Evolutionary conservation across 2,797 vertebrate genomes (phyloP), one percentile per base, ranked within the genome.

Genomic region (Tragopan temminckii): DNA sequence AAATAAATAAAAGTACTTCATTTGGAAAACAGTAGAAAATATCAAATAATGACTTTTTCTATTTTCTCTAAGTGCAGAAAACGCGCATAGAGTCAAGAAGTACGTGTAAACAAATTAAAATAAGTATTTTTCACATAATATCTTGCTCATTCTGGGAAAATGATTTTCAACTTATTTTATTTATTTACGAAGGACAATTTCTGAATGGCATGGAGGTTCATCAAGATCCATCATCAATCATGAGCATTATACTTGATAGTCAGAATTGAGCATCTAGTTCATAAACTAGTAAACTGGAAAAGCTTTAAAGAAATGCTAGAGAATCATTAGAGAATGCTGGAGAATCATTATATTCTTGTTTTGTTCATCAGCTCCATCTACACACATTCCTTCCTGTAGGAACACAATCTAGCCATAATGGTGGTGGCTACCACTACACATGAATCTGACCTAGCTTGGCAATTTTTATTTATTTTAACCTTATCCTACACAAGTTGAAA

Each of bases 1-100:
- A 64, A 7, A 0, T 0, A 29, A 15, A 45, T n/a, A 46, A 29
- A 68, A 80, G 4, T 11, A 9, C 2, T 38, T 7, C 19, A 5
- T 64, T 62, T 80, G n/a, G 42, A 63, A 91, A 90, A 43, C 10
- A 80, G 2, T 1, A 57, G 45, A 42, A 5, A 4, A 1, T 24
- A 78, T 40, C 33, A 70, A 10, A 24, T 17, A 66, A 52, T 36
- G 1, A 18, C 50, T 75, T 84, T 61, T 59, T 23, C 1, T 0
- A 55, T 4, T 55, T 94, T 85, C 42, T 82, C 2, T 25, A 89
- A 70, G 14, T 43, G 13, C 11, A 31, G 27, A 70, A 66, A 89
- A n/a, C 9, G 53, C 1, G 3, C 11, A 33, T 38, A 57, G 24
- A 85, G 86, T 59, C 5, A 50, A 31, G 7, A 64, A 46, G 1